Evolutionary conservation across 2,888 invertebrate genomes (phyloP).

Genomic region (Seladonia tumulorum): DNA sequence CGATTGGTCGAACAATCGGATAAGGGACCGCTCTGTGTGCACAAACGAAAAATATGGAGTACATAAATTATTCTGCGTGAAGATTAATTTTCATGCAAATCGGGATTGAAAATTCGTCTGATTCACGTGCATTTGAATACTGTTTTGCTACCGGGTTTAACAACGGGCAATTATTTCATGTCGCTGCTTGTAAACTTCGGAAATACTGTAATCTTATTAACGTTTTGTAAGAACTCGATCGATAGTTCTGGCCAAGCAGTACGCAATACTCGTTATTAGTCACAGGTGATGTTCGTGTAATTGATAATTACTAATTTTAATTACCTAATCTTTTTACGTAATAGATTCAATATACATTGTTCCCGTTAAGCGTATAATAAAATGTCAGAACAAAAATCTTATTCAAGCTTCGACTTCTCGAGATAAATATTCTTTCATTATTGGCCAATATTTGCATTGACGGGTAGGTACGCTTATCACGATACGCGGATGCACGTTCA

Average conservation of each 20-base stretch:
- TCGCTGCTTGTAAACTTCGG: not conserved
- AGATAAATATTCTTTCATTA: not conserved
- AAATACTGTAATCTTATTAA: not conserved
- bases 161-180: not conserved
- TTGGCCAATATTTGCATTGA: not conserved
- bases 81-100: slow-evolving; percentile 16
- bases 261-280: not conserved
- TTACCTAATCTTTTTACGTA: not conserved
- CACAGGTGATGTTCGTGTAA: not conserved
- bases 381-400: not conserved
- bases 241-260: not conserved
- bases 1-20: not conserved
- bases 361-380: not conserved
- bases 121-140: not conserved
- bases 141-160: not conserved
- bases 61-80: slow-evolving; percentile 4
- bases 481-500: not conserved
- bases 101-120: not conserved
- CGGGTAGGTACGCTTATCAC: not conserved
- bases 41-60: slow-evolving; percentile 1
- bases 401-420: not conserved
- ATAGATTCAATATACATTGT: not conserved
- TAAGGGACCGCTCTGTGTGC: not conserved
- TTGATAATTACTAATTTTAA: too few species aligned
- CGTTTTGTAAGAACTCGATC: not conserved